Base-by-base conservation (phyloP, 2,888 invertebrate species). In the Geophilus truncorum region DNA sequence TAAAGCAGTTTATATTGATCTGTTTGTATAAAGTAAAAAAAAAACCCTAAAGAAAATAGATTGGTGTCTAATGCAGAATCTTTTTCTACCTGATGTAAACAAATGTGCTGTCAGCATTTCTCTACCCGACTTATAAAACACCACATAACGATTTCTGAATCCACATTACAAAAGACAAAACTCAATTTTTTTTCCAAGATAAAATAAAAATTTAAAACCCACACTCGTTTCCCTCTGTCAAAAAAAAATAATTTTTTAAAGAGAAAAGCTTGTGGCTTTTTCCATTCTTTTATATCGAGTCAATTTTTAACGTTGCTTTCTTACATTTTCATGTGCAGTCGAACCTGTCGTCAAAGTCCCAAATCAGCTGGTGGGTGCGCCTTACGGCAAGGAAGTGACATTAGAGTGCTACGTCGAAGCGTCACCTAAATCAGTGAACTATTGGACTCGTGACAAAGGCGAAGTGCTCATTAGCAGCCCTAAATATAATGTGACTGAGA, bases 301-400 rank as follows among this genome's bases (percentile, higher is more conserved):
- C n/a, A n/a, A n/a, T n/a, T n/a, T 12, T 51, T 18, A 15, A 18
- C 6, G 18, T 51, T 51, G 1, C 18, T 6, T 51, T 51, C 2
- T 2, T 51, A 51, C 18, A 51, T 51, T 51, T 51, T 51, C 18
- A 51, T 40, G 5, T 12, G 28, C 89, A 96, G 96, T 96, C 89
- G 93, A 94, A 0, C 96, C 96, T 79, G 94, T 95, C 94, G 95
- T 96, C 86, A 95, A 94, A 93, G 95, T 96, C 83, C 95, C 95
- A 80, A 96, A 95, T 90, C 84, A 96, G 89, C 90, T 96, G 88
- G 95, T 96, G 82, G 95, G 96, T 1, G 95, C 95, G 34, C 95
- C 95, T 81, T 91, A 93, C 81, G 94, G 94, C 82, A 95, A 95
- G 78, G 94, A 95, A 89, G 95, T 95, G 83, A 94, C 94, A 77